phyloP scores from a whole-genome alignment of 2,888 invertebrate species.

The Rugalucina vietnamica region DNA sequence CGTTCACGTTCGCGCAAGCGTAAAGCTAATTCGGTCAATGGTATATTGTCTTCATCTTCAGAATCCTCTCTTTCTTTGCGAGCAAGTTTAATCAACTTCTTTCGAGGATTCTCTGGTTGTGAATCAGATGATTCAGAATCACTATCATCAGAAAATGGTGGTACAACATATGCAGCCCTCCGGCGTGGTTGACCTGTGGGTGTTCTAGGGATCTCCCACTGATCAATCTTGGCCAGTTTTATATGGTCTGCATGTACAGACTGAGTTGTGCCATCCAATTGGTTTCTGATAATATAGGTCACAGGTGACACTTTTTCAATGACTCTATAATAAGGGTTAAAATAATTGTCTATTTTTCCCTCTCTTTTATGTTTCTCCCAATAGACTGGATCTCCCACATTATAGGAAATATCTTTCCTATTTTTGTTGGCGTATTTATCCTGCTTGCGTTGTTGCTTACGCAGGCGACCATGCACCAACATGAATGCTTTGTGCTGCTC shows the following conservation, averaged over 20 bases:
- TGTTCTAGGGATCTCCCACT: conserved; percentile 15
- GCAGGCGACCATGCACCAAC: conserved; percentile 27
- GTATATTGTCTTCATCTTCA: conserved; percentile 44
- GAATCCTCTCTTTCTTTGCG: conserved; percentile 31
- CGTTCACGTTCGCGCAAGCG: background rate
- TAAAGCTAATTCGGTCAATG: conserved; percentile 30
- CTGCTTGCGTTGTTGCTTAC: conserved; percentile 42
- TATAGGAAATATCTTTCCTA: conserved; percentile 32
- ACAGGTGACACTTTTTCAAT: conserved; percentile 45
- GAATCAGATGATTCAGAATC: background rate
- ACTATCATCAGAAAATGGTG: conserved; percentile 10
- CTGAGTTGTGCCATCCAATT: conserved; percentile 24
- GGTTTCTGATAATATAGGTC: conserved; percentile 42
- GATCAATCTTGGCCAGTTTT: conserved; percentile 32
- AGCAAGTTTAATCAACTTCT: background rate
- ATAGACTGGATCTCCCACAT: conserved; percentile 54
- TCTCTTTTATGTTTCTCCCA: conserved; percentile 39
- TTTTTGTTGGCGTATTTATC: conserved; percentile 47
- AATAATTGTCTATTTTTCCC: conserved; percentile 48
- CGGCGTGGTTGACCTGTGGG: background rate
- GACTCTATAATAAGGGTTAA: conserved; percentile 51
- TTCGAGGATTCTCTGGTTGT: conserved; percentile 5
- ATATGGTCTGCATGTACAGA: conserved; percentile 37
- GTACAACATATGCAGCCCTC: conserved; percentile 17
- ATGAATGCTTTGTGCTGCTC: conserved; percentile 53